These are phyloP conservation scores for Streblospio benedicti DNA, from an alignment of 1,140 invertebrate genomes.

Conservation along the genomic window DNA sequence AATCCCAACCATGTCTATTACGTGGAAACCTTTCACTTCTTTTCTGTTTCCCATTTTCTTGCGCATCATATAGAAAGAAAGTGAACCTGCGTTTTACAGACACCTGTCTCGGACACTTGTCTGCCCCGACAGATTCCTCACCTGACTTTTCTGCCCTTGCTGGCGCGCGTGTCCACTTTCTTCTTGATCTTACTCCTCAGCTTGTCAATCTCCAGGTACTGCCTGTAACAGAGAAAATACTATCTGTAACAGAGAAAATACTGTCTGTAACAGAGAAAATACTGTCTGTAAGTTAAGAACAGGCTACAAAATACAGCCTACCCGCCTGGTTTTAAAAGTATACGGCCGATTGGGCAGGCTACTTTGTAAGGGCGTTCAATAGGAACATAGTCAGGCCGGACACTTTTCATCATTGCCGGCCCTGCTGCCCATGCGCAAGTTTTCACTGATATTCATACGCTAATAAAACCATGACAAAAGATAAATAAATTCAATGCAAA, in stretches of 20 bases:
- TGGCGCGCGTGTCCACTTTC: conserved; percentile 80
- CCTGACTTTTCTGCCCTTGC: conserved; percentile 77
- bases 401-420: background rate
- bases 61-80: background rate
- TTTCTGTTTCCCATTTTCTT: background rate
- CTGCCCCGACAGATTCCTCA: conserved; percentile 15
- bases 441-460: too few species aligned
- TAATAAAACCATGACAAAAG: too few species aligned
- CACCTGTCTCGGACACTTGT: background rate
- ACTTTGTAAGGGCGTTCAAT: background rate
- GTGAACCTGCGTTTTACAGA: background rate
- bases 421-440: too few species aligned
- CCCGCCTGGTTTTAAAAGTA: background rate
- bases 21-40: background rate
- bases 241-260: background rate
- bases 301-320: background rate
- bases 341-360: background rate
- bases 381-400: background rate
- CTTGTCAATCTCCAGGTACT: conserved; percentile 81
- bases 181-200: conserved; percentile 71
- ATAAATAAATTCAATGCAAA: too few species aligned
- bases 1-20: background rate
- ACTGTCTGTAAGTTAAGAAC: background rate
- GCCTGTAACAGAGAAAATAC: conserved; percentile 22
- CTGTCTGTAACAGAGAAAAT: background rate